Base-by-base conservation (phyloP, 2,113 vertebrate species). In the Podiceps cristatus region DNA sequence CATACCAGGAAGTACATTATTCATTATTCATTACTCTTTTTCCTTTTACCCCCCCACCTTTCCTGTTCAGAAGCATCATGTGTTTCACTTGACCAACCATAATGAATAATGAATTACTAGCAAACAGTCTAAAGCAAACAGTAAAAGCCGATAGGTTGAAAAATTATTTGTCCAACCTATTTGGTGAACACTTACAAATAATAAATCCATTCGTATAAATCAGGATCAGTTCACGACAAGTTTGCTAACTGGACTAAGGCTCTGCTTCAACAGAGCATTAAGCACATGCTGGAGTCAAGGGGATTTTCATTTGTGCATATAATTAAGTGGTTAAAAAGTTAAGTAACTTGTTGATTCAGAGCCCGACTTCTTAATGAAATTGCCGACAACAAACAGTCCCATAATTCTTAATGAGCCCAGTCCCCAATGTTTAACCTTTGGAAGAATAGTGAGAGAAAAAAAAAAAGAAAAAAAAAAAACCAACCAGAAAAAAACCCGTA, bases 51-150 rank as follows among this genome's bases (percentile, higher is more conserved):
- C 40, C 27, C 33, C n/a, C 3, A 0, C 20, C 56, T 85, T 90
- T 68, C 52, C 71, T 75, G 47, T 78, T 87, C 95, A 90, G 83
- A 82, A 85, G 31, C 66, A 68, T 49, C 86, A 63, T 55, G 78
- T 63, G 52, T 82, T 92, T 56, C 82, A 72, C 69, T 90, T 96
- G 93, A 85, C 82, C 91, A 94, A 18, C 68, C 11, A 49, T 50
- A 55, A 96, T 96, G 88, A 96, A 94, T 96, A 92, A 96, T 88
- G 82, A 94, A 92, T 96, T 53, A 71, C 69, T 52, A 88, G 91
- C 78, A 94, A 96, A 96, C 53, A 71, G 31, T 90, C 71, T 67
- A 92, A 90, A 79, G 93, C 82, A 95, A 95, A 92, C 60, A 96
- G 78, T 22, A 85, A 93, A 78, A 97, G 78, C 86, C 5, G 3